These are phyloP conservation scores for Pinna nobilis DNA, from an alignment of 1,140 invertebrate species.

Conservation along the genomic window DNA sequence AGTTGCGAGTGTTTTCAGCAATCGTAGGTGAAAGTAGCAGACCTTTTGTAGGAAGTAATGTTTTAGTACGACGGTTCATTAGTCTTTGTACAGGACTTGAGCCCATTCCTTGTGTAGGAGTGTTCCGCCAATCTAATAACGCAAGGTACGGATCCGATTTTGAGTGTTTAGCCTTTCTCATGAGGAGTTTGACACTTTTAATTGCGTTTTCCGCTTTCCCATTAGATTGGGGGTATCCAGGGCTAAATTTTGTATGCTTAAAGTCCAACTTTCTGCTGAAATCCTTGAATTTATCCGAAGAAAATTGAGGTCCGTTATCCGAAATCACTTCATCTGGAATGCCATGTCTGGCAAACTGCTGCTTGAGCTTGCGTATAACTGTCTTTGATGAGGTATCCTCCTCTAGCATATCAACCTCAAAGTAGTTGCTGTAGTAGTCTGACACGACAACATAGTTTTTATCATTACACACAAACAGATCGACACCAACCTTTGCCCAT, in stretches of 20 bases:
- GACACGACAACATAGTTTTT: conserved; percentile 21
- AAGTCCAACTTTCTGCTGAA: conserved; percentile 73
- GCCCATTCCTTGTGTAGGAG: conserved; percentile 11
- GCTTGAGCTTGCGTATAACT: conserved; percentile 30
- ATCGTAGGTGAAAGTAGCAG: neutral
- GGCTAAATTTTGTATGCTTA: conserved; percentile 64
- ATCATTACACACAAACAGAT: conserved; percentile 48
- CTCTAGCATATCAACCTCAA: conserved; percentile 25
- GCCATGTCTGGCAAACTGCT: conserved; percentile 41
- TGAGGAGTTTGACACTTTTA: conserved; percentile 37
- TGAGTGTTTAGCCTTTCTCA: conserved; percentile 38
- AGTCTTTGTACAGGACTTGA: conserved; percentile 39
- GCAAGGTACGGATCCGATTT: conserved; percentile 13
- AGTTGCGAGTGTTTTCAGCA: too few species aligned
- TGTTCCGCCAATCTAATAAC: conserved; percentile 27
- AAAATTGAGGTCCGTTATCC: conserved; percentile 74
- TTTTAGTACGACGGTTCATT: conserved; percentile 43
- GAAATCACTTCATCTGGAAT: conserved; percentile 39
- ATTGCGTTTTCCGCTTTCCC: conserved; percentile 44
- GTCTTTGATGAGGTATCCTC: neutral
- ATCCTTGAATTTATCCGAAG: conserved; percentile 64
- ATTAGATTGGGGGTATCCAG: conserved; percentile 51
- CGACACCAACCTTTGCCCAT: conserved; percentile 49
- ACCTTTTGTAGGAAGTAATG: conserved; percentile 38
- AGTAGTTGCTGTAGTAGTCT: conserved; percentile 37